Percentiles rank a stretch among this genome's conserved stretches.
Conservation (phyloP, 2,888 invertebrate species). For the Tribolium freemani region DNA sequence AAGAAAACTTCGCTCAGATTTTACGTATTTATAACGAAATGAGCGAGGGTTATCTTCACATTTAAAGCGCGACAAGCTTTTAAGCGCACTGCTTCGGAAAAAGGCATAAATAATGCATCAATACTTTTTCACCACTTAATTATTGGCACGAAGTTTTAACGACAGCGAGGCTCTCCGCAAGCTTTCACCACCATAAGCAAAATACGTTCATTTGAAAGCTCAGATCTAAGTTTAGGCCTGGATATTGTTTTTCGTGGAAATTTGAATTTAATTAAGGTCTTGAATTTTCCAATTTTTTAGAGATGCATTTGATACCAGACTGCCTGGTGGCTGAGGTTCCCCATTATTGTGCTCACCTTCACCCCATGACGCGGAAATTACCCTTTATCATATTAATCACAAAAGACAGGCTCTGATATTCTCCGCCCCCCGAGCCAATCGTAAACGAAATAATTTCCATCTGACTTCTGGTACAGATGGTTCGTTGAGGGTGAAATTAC, state of each 20-base stretch:
- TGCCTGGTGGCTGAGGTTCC: no score
- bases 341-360: not conserved
- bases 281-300: no score
- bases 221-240: no score
- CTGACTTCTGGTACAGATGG: constrained; percentile 22
- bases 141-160: not conserved
- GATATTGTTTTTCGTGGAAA: no score
- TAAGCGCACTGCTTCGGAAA: constrained; percentile 10
- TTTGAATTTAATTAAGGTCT: no score
- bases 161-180: no score
- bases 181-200: no score
- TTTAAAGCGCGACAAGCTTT: constrained; percentile 25
- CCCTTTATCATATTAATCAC: not conserved
- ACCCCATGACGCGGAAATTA: not conserved
- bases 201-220: no score
- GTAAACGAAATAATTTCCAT: constrained; percentile 23
- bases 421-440: constrained; percentile 13
- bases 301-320: no score
- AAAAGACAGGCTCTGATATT: not conserved
- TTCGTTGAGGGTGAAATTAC: constrained; percentile 23
- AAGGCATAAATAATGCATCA: constrained; percentile 8
- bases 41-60: constrained; percentile 16
- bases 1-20: constrained; percentile 24
- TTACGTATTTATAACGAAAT: constrained; percentile 21
- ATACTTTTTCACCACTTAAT: constrained; percentile 3